A percentile compares a stretch with the other conserved stretches of the same genome.
These are phyloP conservation scores for Protobothrops mucrosquamatus DNA, from an alignment of 2,113 vertebrate genomes.

Conservation along the genomic window DNA sequence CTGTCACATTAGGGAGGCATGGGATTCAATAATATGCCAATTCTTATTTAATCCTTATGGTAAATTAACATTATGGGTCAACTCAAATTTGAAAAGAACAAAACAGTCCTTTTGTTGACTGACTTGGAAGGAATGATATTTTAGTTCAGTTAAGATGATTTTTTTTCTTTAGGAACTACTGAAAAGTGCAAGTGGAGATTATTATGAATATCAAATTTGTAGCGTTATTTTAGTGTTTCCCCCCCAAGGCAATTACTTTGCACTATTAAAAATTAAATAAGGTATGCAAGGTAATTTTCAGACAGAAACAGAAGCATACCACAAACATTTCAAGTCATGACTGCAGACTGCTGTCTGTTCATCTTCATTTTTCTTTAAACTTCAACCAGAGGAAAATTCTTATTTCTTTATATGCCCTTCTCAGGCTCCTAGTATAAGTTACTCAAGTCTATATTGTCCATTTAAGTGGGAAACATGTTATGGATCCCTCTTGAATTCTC, in stretches of 20 bases:
- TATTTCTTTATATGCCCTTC: not conserved
- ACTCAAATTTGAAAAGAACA: not conserved
- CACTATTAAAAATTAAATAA: not conserved
- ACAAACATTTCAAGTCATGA: not conserved
- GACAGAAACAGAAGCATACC: not conserved
- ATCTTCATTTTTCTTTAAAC: not conserved
- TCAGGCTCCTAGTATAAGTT: not conserved
- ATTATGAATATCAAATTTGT: not conserved
- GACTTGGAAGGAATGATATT: not conserved
- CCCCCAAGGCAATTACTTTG: not conserved
- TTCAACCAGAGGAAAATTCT: not conserved
- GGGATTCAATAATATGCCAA: not conserved
- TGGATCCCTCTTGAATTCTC: not conserved
- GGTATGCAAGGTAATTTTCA: not conserved
- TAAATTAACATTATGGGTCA: not conserved
- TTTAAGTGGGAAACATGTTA: not conserved
- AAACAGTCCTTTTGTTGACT: not conserved
- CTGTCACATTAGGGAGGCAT: not conserved
- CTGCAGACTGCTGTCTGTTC: not conserved
- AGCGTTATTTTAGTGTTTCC: not conserved
- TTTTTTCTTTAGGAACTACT: not conserved
- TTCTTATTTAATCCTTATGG: not conserved
- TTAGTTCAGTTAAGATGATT: not conserved
- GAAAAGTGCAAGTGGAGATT: not conserved
- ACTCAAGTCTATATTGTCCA: not conserved